Evolutionary conservation across 2,797 vertebrate species (phyloP).

Genomic region (Lateolabrax maculatus): DNA sequence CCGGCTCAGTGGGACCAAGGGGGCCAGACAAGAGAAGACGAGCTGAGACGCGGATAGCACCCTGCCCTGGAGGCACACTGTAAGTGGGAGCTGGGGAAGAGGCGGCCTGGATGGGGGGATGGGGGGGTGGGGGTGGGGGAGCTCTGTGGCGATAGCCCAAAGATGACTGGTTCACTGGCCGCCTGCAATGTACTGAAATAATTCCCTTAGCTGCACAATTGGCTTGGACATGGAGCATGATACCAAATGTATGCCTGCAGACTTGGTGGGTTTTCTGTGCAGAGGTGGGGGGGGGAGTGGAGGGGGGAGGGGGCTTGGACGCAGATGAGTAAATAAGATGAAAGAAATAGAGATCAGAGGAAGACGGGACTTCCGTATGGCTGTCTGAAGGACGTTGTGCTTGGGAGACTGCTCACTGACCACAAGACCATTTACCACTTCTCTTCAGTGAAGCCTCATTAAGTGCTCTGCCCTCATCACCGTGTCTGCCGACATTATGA

Average conservation of each 20-base stretch:
- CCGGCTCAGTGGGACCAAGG: slow-evolving; percentile 44
- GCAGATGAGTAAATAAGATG: slow-evolving; percentile 61
- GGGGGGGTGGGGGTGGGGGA: slow-evolving; percentile 32
- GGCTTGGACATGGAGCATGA: slow-evolving; percentile 78
- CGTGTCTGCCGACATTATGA: slow-evolving; percentile 77
- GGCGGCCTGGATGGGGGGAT: slow-evolving; percentile 35
- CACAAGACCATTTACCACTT: slow-evolving; percentile 65
- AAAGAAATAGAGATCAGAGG: slow-evolving; percentile 43
- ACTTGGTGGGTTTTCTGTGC: slow-evolving; percentile 25
- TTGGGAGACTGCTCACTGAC: slow-evolving; percentile 55
- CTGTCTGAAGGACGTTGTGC: slow-evolving; percentile 38
- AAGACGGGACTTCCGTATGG: slow-evolving; percentile 25
- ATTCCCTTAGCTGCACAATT: slow-evolving; percentile 87
- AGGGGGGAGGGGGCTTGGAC: slow-evolving; percentile 6
- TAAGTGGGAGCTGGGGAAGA: slow-evolving; percentile 67
- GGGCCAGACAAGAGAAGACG: slow-evolving; percentile 54
- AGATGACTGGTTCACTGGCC: slow-evolving; percentile 83
- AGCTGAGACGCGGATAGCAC: slow-evolving; percentile 66
- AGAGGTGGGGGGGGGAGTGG: neutral
- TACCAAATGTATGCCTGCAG: slow-evolving; percentile 66
- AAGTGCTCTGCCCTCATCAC: slow-evolving; percentile 65
- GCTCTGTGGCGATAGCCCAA: slow-evolving; percentile 43
- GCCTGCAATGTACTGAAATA: slow-evolving; percentile 83
- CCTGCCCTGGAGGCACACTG: slow-evolving; percentile 69
- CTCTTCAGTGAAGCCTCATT: slow-evolving; percentile 74